Base-by-base conservation (phyloP, 2,113 vertebrate species). In the Thamnophis sirtalis region DNA sequence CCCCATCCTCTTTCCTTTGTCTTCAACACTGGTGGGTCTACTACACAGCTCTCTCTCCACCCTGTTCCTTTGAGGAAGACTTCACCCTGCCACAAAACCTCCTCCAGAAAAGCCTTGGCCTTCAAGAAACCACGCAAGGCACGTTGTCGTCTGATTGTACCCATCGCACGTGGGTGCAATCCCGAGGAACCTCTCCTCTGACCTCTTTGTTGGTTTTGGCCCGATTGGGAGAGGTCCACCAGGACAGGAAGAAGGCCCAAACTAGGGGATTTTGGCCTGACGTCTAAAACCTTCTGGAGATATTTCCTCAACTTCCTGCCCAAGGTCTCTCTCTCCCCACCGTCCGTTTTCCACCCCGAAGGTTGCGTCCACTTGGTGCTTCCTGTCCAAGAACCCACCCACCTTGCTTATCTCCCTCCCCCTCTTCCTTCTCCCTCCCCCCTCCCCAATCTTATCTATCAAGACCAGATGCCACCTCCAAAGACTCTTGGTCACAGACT, bases 211-310 rank as follows among this genome's bases (percentile, higher is more conserved):
- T 19, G 68, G 2, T 21, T 8, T 38, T 38, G 68, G 7, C 33
- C 68, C 6, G 17, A 15, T 80, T 38, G 0, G 68, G 6, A 33
- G 63, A 73, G 15, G n/a, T 13, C 8, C 7, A 38, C 15, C 33
- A 21, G 38, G 33, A 21, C 68, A 80, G 68, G 68, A 80, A 80
- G 68, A 21, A 80, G 33, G 68, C 38, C 68, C 7, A 19, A 80
- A 8, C 2, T 0, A 17, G 2, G 33, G 68, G 6, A 17, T 9
- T 80, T 21, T 80, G n/a, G 26, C n/a, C 0, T 7, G 68, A 2
- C 68, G 38, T 38, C 68, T 21, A 7, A 80, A 80, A 58, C 15
- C 5, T 21, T 8, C 68, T 21, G 15, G 68, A 80, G 68, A 80
- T 80, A 80, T 21, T 80, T 80, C 68, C 68, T 80, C 68, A 80